phyloP scores from a whole-genome alignment of 2,888 invertebrate species.

The Periphyllus acericola region DNA sequence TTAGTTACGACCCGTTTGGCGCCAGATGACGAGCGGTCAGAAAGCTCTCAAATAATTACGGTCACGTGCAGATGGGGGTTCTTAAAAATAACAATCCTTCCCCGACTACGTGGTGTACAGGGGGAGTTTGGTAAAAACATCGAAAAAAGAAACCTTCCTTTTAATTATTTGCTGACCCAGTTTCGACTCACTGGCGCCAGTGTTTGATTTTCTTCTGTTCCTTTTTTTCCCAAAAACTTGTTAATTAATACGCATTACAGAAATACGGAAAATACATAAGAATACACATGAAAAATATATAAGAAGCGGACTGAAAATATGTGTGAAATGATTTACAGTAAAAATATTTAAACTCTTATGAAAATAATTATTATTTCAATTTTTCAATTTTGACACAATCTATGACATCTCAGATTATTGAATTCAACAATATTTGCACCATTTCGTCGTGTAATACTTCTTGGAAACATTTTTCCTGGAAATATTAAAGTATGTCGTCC shows the following conservation, averaged over 20 bases:
- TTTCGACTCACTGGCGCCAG: slow-evolving; percentile 9
- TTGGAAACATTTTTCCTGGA: not conserved
- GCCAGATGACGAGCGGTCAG: slow-evolving; percentile 34
- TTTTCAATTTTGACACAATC: not conserved
- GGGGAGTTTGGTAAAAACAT: not conserved
- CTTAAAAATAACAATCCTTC: slow-evolving; percentile 25
- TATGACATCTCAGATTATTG: not conserved
- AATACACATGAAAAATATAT: not conserved
- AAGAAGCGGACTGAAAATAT: not conserved
- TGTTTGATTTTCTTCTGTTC: slow-evolving; percentile 13
- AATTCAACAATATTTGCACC: not conserved
- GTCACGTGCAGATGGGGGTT: not conserved
- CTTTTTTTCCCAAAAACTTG: not conserved
- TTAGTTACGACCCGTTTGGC: slow-evolving; percentile 37
- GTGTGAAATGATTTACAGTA: not conserved
- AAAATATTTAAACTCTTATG: not conserved
- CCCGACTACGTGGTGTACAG: not conserved
- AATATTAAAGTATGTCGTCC: not conserved
- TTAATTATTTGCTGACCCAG: slow-evolving; percentile 48
- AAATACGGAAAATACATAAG: too few species aligned
- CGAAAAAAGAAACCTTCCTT: slow-evolving; percentile 37
- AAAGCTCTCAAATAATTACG: slow-evolving; percentile 36
- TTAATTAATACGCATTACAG: slow-evolving; percentile 29
- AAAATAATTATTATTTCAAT: not conserved
- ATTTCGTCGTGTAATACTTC: not conserved